phyloP scores from a whole-genome alignment of 2,113 vertebrate genomes.

The Camelus bactrianus region DNA sequence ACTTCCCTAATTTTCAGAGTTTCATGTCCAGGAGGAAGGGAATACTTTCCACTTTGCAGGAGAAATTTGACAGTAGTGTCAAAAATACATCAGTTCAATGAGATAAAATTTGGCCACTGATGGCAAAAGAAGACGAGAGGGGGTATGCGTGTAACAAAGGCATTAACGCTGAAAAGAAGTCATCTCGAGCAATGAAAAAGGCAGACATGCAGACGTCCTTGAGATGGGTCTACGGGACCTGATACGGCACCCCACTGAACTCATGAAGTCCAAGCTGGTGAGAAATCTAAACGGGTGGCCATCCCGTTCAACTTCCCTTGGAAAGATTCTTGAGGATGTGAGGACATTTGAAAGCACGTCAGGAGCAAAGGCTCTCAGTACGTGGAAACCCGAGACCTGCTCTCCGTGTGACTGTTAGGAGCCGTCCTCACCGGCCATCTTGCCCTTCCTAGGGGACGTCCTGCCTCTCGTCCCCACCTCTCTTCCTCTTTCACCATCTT shows the following conservation, averaged over 20 bases:
- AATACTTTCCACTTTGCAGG: neutral
- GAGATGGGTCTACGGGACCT: neutral
- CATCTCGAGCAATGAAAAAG: too few species aligned
- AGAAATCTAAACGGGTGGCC: rapidly evolving
- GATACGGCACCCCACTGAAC: rapidly evolving
- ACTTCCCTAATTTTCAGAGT: too few species aligned
- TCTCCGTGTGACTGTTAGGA: rapidly evolving
- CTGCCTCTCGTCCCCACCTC: neutral
- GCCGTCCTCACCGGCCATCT: rapidly evolving
- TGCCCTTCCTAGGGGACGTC: neutral
- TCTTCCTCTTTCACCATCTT: neutral
- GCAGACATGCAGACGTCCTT: rapidly evolving
- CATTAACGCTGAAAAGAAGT: neutral
- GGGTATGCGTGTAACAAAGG: too few species aligned
- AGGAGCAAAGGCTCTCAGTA: neutral
- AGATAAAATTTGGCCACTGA: neutral
- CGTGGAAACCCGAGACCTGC: neutral
- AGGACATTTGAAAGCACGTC: neutral
- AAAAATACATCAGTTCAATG: neutral
- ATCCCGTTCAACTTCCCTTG: neutral
- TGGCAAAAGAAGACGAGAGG: neutral
- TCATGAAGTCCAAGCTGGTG: neutral
- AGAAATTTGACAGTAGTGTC: neutral
- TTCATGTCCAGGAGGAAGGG: neutral
- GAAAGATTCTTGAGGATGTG: neutral